phyloP scores from a whole-genome alignment of 2,888 invertebrate genomes.

The Rhopalosiphum nymphaeae region DNA sequence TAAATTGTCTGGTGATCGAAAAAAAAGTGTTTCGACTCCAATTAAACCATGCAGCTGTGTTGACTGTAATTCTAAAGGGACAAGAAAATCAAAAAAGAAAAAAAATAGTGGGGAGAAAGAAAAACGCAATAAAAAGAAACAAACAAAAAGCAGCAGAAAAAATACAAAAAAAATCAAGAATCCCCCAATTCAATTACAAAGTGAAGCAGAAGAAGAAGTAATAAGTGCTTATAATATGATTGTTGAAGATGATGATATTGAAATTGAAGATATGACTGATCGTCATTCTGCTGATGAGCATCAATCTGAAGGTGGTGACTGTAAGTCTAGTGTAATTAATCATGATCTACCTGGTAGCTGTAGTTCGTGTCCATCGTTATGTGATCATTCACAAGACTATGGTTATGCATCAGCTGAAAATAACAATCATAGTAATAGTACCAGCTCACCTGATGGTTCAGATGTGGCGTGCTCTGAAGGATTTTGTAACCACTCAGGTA shows the following conservation, averaged over 20 bases:
- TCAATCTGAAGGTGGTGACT: conserved; percentile 54
- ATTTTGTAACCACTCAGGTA: conserved; percentile 83
- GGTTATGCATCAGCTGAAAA: conserved; percentile 66
- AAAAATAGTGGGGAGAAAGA: conserved; percentile 52
- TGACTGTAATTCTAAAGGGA: conserved; percentile 63
- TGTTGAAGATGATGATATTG: conserved; percentile 32
- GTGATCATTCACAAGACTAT: conserved; percentile 66
- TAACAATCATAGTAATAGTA: conserved; percentile 68
- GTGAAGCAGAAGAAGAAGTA: neutral
- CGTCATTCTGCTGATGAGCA: conserved; percentile 53
- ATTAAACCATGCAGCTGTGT: conserved; percentile 47
- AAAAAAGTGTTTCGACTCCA: conserved; percentile 59
- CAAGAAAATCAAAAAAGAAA: conserved; percentile 62
- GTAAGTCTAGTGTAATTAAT: conserved; percentile 49
- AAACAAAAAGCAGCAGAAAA: conserved; percentile 64
- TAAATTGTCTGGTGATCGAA: conserved; percentile 48
- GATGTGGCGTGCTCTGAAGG: conserved; percentile 91
- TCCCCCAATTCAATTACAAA: neutral
- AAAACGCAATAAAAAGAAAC: conserved; percentile 60
- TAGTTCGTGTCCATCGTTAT: conserved; percentile 58
- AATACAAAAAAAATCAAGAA: conserved; percentile 63
- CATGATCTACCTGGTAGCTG: conserved; percentile 59
- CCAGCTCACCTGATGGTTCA: conserved; percentile 89
- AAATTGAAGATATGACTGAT: conserved; percentile 41
- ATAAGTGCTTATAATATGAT: conserved; percentile 32